Base-by-base conservation (phyloP, 2,113 vertebrate species). In the Phrynocephalus versicolor region DNA sequence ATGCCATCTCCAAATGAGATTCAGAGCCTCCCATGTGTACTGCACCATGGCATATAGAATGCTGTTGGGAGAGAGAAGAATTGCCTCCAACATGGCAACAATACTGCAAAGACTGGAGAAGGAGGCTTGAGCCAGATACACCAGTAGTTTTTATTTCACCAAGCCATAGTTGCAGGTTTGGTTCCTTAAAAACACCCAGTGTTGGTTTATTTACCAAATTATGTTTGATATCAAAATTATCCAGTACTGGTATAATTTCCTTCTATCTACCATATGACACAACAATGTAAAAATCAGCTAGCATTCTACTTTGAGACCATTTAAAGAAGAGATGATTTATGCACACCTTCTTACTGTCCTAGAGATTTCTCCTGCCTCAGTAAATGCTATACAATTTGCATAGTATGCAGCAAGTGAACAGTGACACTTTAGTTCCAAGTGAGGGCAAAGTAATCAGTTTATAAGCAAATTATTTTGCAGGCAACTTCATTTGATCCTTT, bases 351-450 rank as follows among this genome's bases (percentile, higher is more conserved):
- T 85, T 45, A 45, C 1, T 55, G 8, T 72, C 81, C 84, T 77
- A 74, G 71, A 87, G 51, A 79, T 84, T 87, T 87, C 87, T 79
- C 65, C 19, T 83, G 76, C 30, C 71, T 74, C 69, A 86, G 45
- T n/a, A n/a, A n/a, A n/a, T n/a, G n/a, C n/a, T n/a, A n/a, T n/a
- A n/a, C n/a, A n/a, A n/a, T 45, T 90, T 82, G 65, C 87, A 79
- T 82, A 23, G 25, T 84, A 85, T 57, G 88, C 81, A 86, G n/a
- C 87, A 82, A 90, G 37, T 9, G 84, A 82, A 77, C 76, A 79
- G 65, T 23, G 58, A 84, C 84, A 73, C 60, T 91, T 83, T 69
- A 79, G 62, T 41, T 92, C 88, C 81, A 85, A 5, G 69, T 27
- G 58, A 58, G 65, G 65, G 67, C 25, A 71, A 84, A 86, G 65